A percentile compares a stretch with the other conserved stretches of the same genome.
Evolutionary conservation across 2,888 invertebrate genomes (phyloP).

Genomic region (Drosophila algonquin): DNA sequence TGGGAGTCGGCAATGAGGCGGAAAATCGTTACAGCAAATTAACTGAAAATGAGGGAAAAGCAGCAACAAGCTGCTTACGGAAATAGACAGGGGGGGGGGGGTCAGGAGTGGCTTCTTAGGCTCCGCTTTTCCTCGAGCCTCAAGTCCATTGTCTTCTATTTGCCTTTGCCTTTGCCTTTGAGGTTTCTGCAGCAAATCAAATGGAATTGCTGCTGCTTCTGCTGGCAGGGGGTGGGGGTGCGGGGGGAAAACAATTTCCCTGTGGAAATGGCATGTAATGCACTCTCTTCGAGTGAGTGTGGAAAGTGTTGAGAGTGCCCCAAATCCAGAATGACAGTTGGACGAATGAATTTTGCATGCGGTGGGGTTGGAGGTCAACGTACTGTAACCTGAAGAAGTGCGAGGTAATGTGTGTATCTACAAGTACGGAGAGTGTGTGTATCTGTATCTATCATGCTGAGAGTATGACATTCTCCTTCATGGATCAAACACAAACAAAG

Average conservation of each 20-base stretch:
- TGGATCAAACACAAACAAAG: conserved; percentile 70
- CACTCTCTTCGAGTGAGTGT: neutral
- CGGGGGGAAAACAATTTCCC: conserved; percentile 8
- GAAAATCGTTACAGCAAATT: conserved; percentile 79
- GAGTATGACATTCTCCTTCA: conserved; percentile 61
- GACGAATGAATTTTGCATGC: neutral
- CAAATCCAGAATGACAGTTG: neutral
- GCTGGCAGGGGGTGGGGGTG: too few relatives aligned
- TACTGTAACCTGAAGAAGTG: neutral
- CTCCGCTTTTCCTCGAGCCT: conserved; percentile 18
- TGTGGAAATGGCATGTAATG: neutral
- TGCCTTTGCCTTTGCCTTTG: conserved; percentile 57
- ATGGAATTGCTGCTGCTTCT: conserved; percentile 39
- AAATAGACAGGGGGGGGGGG: conserved; percentile 40
- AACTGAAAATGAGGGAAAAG: conserved; percentile 65
- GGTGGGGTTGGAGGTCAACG: neutral
- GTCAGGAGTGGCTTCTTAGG: conserved; percentile 61
- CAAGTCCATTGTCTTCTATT: conserved; percentile 43
- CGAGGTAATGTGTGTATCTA: neutral
- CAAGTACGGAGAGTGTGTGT: neutral
- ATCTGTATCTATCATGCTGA: conserved; percentile 47
- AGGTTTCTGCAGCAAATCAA: conserved; percentile 62
- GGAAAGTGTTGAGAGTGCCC: neutral
- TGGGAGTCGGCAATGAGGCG: conserved; percentile 56
- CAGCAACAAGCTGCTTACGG: conserved; percentile 59